Base-by-base conservation (phyloP, 2,113 vertebrate genomes). In the Ammospiza nelsoni region DNA sequence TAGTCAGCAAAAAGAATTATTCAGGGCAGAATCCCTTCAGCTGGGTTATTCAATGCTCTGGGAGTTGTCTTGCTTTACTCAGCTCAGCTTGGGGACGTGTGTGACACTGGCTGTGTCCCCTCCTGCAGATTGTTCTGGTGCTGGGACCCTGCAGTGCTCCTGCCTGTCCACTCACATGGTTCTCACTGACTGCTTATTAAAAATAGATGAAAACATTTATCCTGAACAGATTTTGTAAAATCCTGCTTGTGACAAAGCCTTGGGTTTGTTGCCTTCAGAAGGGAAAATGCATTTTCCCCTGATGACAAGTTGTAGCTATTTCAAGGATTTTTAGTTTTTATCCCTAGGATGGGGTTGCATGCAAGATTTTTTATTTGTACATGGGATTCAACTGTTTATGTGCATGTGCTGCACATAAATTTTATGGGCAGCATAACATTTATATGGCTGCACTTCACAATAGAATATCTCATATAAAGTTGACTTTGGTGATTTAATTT, bases 81-180 rank as follows among this genome's bases (percentile, higher is more conserved):
- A 22, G 72, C 80, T 17, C 57, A 27, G 75, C 49, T 25, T 19
- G 59, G 15, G 2, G 5, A 1, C 0, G 2, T 37, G 44, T 15
- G 62, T 54, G 89, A 10, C 39, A 1, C 55, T 83, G 41, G 20
- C 28, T 37, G 54, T 43, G 71, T 76, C 21, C 57, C 52, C 11
- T 67, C 24, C 33, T 41, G 10, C 5, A 46, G 15, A 0, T 22
- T 6, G 52, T 37, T 61, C 59, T 39, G 20, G 11, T 51, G 76
- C 76, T 44, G 65, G 19, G 29, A 43, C 28, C 2, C 68, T 31
- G 20, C 39, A 39, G 21, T 6, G 17, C 43, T 72, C 35, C 72
- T 82, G 13, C 19, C 9, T 54, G 63, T 25, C 23, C 43, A 8
- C 10, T 59, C 67, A 7, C 54, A 5, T 31, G 29, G 29, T 81